A percentile compares a stretch with the other conserved stretches of the same genome.
phyloP scores from a whole-genome alignment of 2,113 vertebrate species.

The Regulus satrapa region DNA sequence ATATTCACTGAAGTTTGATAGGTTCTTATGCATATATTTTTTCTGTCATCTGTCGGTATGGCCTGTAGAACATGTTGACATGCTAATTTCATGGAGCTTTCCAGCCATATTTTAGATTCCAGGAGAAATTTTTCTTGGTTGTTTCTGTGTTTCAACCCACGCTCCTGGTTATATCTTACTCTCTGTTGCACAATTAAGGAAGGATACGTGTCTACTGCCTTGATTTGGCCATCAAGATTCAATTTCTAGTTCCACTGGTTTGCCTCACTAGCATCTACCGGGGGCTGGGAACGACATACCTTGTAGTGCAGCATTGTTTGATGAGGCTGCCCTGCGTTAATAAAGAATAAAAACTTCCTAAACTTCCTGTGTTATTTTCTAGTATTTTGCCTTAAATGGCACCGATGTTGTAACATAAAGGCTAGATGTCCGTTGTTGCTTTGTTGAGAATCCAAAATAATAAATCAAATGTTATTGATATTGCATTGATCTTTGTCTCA shows the following conservation, averaged over 20 bases:
- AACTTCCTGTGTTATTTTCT: neutral
- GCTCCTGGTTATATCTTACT: neutral
- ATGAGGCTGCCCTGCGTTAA: neutral
- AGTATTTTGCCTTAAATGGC: neutral
- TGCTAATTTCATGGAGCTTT: neutral
- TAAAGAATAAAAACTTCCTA: neutral
- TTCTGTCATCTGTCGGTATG: neutral
- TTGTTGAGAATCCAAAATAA: neutral
- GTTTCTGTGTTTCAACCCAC: neutral
- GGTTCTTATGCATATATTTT: neutral
- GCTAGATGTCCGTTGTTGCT: neutral
- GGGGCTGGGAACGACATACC: neutral
- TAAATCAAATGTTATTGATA: neutral
- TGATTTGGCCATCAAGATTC: neutral
- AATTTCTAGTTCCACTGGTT: neutral
- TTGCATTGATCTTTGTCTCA: neutral
- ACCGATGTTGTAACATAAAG: neutral
- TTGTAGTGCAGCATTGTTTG: neutral
- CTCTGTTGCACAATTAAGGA: neutral
- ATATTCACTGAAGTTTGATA: neutral
- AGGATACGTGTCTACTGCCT: fast-evolving
- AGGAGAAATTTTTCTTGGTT: neutral
- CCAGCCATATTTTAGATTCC: neutral
- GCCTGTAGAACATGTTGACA: neutral
- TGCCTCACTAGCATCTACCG: neutral